A percentile compares a stretch with the other conserved stretches of the same genome.
phyloP scores from a whole-genome alignment of 2,888 invertebrate genomes.

The Emmelina monodactyla region DNA sequence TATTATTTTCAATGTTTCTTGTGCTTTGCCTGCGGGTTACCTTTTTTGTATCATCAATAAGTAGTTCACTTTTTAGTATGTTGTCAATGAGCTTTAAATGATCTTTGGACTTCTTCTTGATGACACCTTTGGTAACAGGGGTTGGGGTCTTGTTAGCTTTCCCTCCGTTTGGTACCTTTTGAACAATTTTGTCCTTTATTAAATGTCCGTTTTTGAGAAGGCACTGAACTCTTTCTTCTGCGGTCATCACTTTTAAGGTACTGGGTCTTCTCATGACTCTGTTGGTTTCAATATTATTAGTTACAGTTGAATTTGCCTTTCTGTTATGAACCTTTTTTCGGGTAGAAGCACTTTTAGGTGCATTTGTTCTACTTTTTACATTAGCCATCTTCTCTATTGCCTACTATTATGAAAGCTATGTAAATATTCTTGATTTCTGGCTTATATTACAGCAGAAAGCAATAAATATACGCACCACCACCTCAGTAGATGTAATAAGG shows the following conservation, averaged over 20 bases:
- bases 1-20: conserved; percentile 42
- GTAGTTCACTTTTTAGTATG: conserved; percentile 42
- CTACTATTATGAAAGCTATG: conserved; percentile 5
- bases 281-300: conserved; percentile 20
- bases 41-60: conserved; percentile 26
- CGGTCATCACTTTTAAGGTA: conserved; percentile 20
- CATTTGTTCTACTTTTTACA: conserved; percentile 40
- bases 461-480: conserved; percentile 44
- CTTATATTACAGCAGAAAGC: conserved; percentile 21
- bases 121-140: conserved; percentile 11
- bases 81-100: conserved; percentile 33
- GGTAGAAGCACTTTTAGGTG: conserved; percentile 31
- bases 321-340: too few species aligned
- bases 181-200: conserved; percentile 20
- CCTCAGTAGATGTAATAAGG: conserved; percentile 17
- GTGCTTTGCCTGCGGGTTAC: conserved; percentile 10
- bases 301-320: conserved; percentile 33
- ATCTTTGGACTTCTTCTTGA: conserved; percentile 26
- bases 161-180: conserved; percentile 12
- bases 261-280: conserved; percentile 23
- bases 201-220: conserved; percentile 28
- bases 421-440: not conserved
- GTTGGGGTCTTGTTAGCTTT: conserved; percentile 12
- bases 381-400: conserved; percentile 38
- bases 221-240: conserved; percentile 25